Evolutionary conservation across 2,797 vertebrate genomes (phyloP).

Genomic region (Argyrosomus regius): DNA sequence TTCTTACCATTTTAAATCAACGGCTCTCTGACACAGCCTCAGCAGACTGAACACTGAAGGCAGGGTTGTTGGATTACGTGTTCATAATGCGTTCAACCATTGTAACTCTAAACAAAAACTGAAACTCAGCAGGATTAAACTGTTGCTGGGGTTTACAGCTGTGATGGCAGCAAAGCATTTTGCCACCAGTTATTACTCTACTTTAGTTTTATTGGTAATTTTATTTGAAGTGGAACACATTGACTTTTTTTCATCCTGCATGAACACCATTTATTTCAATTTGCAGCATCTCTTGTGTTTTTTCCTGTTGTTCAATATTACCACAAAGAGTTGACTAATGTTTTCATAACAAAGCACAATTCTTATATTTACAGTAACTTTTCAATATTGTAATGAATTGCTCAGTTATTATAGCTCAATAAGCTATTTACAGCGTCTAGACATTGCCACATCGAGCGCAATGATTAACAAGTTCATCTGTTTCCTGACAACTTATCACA

Average conservation of each 20-base stretch:
- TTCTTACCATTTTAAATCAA: too few species aligned
- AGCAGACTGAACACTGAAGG: too few species aligned
- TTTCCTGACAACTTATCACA: conserved; percentile 1
- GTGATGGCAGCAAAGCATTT: neutral
- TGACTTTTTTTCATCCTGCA: conserved; percentile 3
- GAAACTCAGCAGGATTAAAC: neutral
- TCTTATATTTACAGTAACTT: neutral
- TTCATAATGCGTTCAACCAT: neutral
- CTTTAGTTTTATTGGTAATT: conserved; percentile 17
- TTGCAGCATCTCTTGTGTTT: conserved; percentile 17
- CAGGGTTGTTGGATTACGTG: neutral
- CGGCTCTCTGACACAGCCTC: too few species aligned
- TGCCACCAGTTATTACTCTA: neutral
- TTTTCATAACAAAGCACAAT: neutral
- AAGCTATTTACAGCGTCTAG: neutral
- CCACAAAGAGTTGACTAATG: conserved; percentile 2
- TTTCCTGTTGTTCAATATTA: conserved; percentile 1
- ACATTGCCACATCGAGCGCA: neutral
- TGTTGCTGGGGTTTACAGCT: neutral
- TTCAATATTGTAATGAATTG: conserved; percentile 13
- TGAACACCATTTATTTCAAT: conserved; percentile 15
- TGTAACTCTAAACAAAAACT: neutral
- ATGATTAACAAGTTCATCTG: neutral
- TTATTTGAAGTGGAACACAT: conserved; percentile 9
- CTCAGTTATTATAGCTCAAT: conserved; percentile 5